Evolutionary conservation across 2,888 invertebrate genomes (phyloP).

Genomic region (Dryocosmus kuriphilus): DNA sequence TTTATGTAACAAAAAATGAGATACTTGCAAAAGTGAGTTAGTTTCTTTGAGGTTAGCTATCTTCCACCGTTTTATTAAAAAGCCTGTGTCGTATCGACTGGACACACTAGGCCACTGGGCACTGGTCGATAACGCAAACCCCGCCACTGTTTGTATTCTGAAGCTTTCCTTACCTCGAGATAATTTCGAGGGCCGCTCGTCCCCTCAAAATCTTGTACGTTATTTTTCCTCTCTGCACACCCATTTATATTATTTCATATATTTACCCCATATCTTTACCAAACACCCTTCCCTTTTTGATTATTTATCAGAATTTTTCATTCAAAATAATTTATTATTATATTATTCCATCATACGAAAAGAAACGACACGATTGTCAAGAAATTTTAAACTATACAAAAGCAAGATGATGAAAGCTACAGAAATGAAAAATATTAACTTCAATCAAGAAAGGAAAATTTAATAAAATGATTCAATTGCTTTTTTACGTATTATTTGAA

Average conservation of each 20-base stretch:
- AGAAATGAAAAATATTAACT: too few species aligned
- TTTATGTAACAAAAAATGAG: conserved; percentile 12
- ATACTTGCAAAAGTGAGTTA: conserved; percentile 11
- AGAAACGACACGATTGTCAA: too few species aligned
- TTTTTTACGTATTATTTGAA: too few species aligned
- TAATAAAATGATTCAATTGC: too few species aligned
- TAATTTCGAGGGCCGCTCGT: conserved; percentile 45
- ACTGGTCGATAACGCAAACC: conserved; percentile 60
- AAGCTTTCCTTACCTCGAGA: conserved; percentile 32
- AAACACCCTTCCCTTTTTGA: not conserved
- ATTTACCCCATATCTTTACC: not conserved
- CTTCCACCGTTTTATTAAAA: conserved; percentile 43
- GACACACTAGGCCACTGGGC: conserved; percentile 63
- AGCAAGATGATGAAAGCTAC: too few species aligned
- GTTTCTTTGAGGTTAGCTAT: conserved; percentile 24
- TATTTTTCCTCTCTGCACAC: conserved; percentile 2
- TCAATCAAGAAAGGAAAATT: too few species aligned
- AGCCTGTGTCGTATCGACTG: conserved; percentile 55
- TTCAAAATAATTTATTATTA: not conserved
- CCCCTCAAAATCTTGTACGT: conserved; percentile 11
- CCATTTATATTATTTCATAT: not conserved
- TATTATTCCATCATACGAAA: too few species aligned
- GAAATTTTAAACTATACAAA: too few species aligned
- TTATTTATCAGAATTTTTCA: not conserved
- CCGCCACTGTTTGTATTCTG: conserved; percentile 48